These are phyloP conservation scores for Ranitomeya variabilis DNA, from an alignment of 2,113 vertebrate genomes.

Conservation along the genomic window DNA sequence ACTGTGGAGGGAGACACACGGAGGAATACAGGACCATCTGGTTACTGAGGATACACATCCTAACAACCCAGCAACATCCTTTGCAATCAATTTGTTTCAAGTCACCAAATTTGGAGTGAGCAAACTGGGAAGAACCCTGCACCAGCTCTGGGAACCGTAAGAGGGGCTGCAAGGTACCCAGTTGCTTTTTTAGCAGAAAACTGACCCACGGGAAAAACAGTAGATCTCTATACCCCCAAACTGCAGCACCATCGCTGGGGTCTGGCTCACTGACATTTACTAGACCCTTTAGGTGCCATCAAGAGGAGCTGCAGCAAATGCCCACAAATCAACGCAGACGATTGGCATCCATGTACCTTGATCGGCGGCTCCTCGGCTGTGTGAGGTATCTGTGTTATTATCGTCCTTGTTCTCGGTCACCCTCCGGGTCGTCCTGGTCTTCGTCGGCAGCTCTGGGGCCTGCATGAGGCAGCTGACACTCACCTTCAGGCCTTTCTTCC, in stretches of 20 bases:
- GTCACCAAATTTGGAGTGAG: not conserved
- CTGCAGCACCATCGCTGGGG: too few species aligned
- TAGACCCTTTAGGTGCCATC: too few species aligned
- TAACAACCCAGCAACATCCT: not conserved
- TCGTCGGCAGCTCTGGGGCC: slow-evolving; percentile 94
- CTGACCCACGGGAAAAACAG: too few species aligned
- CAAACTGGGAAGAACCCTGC: too few species aligned
- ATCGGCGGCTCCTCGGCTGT: slow-evolving; percentile 69
- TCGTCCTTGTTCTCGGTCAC: slow-evolving; percentile 79
- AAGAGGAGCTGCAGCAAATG: too few species aligned
- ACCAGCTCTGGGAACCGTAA: too few species aligned
- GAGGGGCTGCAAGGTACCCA: too few species aligned
- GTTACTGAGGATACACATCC: not conserved
- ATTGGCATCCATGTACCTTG: not conserved
- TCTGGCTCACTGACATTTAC: too few species aligned
- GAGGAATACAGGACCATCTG: not conserved
- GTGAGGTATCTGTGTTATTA: slow-evolving; percentile 64
- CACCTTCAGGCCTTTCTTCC: slow-evolving; percentile 85
- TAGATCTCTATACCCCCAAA: too few species aligned
- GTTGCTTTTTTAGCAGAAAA: too few species aligned
- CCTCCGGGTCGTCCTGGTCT: slow-evolving; percentile 87
- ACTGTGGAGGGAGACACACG: not conserved
- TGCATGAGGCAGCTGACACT: slow-evolving; percentile 79
- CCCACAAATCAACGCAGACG: too few species aligned
- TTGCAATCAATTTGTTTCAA: not conserved